These are phyloP conservation scores for Rotaria macrura DNA, from an alignment of 2,888 invertebrate genomes.

Conservation along the genomic window DNA sequence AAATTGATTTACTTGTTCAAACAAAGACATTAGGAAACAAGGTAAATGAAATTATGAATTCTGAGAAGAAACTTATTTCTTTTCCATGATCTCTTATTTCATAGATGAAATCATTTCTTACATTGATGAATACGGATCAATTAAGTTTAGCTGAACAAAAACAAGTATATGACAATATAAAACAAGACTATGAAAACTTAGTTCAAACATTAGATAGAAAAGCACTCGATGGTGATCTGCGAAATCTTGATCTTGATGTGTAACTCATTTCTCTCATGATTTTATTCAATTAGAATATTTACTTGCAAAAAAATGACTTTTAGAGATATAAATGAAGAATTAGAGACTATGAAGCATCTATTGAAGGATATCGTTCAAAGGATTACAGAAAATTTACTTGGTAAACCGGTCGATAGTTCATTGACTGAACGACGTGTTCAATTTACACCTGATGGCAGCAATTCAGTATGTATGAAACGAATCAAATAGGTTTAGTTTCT, in stretches of 20 bases:
- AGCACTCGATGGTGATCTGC: background rate
- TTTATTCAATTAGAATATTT: background rate
- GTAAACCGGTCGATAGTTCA: background rate
- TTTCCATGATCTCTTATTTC: background rate
- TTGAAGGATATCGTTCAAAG: constrained; percentile 26
- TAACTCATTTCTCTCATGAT: background rate
- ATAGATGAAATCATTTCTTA: constrained; percentile 33
- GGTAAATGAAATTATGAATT: background rate
- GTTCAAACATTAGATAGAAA: constrained; percentile 17
- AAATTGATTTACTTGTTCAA: constrained; percentile 24
- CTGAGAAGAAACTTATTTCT: background rate
- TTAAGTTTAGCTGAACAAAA: constrained; percentile 29
- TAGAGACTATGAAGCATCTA: constrained; percentile 29
- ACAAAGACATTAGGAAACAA: constrained; percentile 27
- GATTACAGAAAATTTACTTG: constrained; percentile 28
- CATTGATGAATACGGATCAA: constrained; percentile 28
- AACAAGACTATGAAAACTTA: constrained; percentile 26
- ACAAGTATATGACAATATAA: constrained; percentile 28
- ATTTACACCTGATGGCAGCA: background rate
- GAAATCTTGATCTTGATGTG: constrained; percentile 26
- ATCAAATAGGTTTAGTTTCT: too few species aligned
- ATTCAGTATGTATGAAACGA: background rate
- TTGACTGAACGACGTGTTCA: background rate
- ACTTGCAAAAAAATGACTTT: background rate
- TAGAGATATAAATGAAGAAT: constrained; percentile 30